Conservation (phyloP, 2,113 vertebrate genomes). For the Garra rufa region DNA sequence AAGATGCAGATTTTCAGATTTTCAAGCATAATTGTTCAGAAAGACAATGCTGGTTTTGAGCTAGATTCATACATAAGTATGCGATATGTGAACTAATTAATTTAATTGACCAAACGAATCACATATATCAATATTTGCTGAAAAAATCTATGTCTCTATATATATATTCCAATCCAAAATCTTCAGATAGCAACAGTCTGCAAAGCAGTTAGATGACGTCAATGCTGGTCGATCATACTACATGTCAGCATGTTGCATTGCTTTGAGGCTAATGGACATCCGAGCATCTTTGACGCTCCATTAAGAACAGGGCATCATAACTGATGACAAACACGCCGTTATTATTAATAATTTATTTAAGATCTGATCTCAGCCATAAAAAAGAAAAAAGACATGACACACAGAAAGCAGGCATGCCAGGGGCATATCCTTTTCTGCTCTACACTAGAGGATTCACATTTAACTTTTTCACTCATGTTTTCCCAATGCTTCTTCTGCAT, state of each 20-base stretch:
- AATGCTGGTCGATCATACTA: background rate
- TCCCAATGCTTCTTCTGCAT: slow-evolving; percentile 7
- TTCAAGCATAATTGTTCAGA: slow-evolving; percentile 9
- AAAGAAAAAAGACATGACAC: background rate
- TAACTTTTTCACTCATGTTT: slow-evolving; percentile 1
- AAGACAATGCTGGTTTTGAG: slow-evolving; percentile 1
- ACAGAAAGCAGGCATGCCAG: slow-evolving; percentile 25
- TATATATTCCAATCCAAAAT: background rate
- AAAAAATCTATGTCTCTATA: background rate
- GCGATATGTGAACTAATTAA: background rate
- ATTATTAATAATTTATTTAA: slow-evolving; percentile 15
- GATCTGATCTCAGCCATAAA: background rate
- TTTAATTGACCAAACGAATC: background rate
- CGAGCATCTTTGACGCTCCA: slow-evolving; percentile 43
- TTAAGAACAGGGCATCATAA: slow-evolving; percentile 50
- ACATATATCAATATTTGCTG: background rate
- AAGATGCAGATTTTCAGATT: slow-evolving; percentile 6
- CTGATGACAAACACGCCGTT: slow-evolving; percentile 58
- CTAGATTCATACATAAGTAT: background rate
- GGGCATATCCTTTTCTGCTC: slow-evolving; percentile 27
- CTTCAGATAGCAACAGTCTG: background rate
- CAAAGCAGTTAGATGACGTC: background rate
- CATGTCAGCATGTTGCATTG: slow-evolving; percentile 2
- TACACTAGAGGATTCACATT: slow-evolving; percentile 29
- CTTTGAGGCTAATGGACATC: slow-evolving; percentile 25